Base-by-base conservation (phyloP, 2,113 vertebrate genomes). In the Irena cyanogastra region DNA sequence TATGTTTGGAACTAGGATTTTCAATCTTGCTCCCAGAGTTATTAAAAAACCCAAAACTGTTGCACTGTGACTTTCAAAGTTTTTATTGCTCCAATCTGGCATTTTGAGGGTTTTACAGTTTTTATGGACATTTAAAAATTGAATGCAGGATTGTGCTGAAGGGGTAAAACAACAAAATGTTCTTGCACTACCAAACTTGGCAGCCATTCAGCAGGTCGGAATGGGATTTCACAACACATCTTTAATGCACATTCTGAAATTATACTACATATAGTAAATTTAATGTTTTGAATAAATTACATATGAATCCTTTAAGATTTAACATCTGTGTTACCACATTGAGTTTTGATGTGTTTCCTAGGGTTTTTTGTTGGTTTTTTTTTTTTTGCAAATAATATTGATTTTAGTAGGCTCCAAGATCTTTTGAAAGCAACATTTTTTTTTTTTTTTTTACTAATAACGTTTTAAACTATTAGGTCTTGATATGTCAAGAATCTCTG, bases 221-320 rank as follows among this genome's bases (percentile, higher is more conserved):
- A 94, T 83, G 70, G 89, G 35, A 84, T 54, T 90, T 89, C 86
- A 81, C 61, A 87, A 79, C 37, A 42, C 35, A 60, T 49, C 69
- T 94, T 91, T 56, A 68, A 90, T 70, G 83, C 28, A 74, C 56
- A 59, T 60, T 50, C 56, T 87, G 85, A 88, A 97, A 91, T 91
- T 94, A 90, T 64, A 91, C 84, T 54, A 56, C 45, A 45, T 35
- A 47, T 23, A 71, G 31, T 41, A 76, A 92, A 87, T 84, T 70
- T 92, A 87, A 86, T 87, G 92, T 90, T 92, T 78, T 92, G 94
- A 90, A 96, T 75, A 82, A 37, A 42, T 92, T 70, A 91, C 21
- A 83, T 21, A 66, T 22, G n/a, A 82, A 87, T 52, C 14, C 35
- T 90, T 91, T 79, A 83, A 85, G 65, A 93, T 83, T 69, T 92